Evolutionary conservation across 2,888 invertebrate genomes (phyloP).

Genomic region (Drosophila lutescens): DNA sequence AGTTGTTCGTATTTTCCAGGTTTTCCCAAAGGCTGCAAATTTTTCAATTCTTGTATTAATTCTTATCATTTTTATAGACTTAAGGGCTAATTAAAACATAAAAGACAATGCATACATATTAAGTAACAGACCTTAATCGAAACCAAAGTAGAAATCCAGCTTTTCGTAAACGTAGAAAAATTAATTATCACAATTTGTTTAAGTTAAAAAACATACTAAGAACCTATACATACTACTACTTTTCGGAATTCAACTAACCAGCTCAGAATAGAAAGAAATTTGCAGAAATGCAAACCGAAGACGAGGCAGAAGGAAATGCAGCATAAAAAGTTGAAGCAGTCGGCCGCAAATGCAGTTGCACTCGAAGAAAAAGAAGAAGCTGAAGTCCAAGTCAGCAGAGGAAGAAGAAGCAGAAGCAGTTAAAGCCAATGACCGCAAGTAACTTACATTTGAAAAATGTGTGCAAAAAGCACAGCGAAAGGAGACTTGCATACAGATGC

Average conservation of each 20-base stretch:
- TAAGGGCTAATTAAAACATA: no score
- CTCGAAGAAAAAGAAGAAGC: slow-evolving; percentile 11
- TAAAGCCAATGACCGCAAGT: slow-evolving; percentile 84
- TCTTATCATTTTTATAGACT: no score
- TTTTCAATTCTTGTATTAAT: no score
- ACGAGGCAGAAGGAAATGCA: slow-evolving; percentile 14
- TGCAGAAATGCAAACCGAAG: slow-evolving; percentile 20
- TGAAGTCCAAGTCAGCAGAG: slow-evolving; percentile 16
- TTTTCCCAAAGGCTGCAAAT: no score
- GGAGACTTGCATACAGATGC: slow-evolving; percentile 60
- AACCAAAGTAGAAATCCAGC: no score
- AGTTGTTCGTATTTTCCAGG: neutral
- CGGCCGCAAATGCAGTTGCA: slow-evolving; percentile 31
- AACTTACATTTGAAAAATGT: slow-evolving; percentile 84
- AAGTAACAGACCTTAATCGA: no score
- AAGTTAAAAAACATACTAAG: neutral
- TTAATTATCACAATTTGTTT: no score
- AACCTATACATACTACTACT: neutral
- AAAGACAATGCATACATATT: no score
- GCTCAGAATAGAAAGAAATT: slow-evolving; percentile 52
- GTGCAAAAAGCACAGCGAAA: slow-evolving; percentile 80
- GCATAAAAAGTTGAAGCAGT: slow-evolving; percentile 33
- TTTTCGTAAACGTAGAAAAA: no score
- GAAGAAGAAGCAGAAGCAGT: slow-evolving; percentile 53
- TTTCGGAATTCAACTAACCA: slow-evolving; percentile 42